Base-by-base conservation (phyloP, 2,888 invertebrate species). In the Abscondita cerata region DNA sequence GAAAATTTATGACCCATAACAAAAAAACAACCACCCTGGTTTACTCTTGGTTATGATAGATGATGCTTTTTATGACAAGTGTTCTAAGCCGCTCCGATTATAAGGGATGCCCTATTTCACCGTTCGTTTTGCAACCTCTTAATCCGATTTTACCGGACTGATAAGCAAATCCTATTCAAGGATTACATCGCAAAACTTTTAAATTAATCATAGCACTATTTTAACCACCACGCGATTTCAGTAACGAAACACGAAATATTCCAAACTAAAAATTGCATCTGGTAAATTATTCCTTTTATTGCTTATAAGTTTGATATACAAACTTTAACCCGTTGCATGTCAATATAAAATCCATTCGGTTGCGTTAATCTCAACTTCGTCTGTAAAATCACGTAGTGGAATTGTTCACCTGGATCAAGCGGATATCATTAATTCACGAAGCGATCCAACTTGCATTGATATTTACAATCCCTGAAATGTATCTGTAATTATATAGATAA, bases 1-100 rank as follows among this genome's bases (percentile, higher is more conserved):
- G 66, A 68, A 67, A 73, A 72, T 71, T 72, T 70, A 73, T 72
- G 71, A 68, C 64, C 69, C 72, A 65, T 70, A 69, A 71, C 71
- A 70, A 70, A 71, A 73, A 70, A 70, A 54, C 62, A 67, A 61
- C 63, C 62, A 62, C 63, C 58, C 62, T 57, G 67, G 64, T 67
- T 68, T 66, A 68, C 67, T 69, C 66, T 65, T 64, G 63, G 58
- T 69, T 70, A 46, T 73, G 72, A 73, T 73, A 73, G 72, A 73
- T 73, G 70, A 66, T 57, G 55, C 62, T 68, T 71, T 72, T 73
- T 73, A 68, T 68, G 65, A 66, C 66, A 62, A 66, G 68, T 66
- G 52, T 61, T 59, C 59, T 68, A 62, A 62, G 58, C 62, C 20
- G 31, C 19, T 47, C 59, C 59, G 62, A 55, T 62, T 62, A 62